phyloP scores from a whole-genome alignment of 2,797 vertebrate species.

The Rachycentron canadum region DNA sequence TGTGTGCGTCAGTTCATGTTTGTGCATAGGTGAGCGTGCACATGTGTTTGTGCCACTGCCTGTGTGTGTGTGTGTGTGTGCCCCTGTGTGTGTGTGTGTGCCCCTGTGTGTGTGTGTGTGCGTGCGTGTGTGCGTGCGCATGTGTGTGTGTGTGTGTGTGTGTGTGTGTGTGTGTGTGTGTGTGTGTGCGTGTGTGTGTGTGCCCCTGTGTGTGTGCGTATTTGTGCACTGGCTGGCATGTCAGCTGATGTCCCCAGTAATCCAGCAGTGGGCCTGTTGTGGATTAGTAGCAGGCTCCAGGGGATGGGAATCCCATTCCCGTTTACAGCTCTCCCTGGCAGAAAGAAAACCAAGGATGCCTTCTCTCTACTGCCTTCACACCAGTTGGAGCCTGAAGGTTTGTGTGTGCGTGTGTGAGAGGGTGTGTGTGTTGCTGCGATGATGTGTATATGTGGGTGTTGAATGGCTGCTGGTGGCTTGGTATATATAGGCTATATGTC shows the following conservation, averaged over 20 bases:
- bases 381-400: constrained; percentile 79
- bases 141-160: constrained; percentile 59
- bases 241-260: constrained; percentile 87
- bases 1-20: constrained; percentile 41
- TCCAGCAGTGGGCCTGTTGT: constrained; percentile 86
- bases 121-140: constrained; percentile 25
- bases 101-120: constrained; percentile 36
- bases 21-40: constrained; percentile 43
- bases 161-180: constrained; percentile 40
- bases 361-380: constrained; percentile 83
- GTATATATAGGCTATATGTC: constrained; percentile 7
- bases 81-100: constrained; percentile 38
- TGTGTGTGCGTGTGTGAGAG: constrained; percentile 54
- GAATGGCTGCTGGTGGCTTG: constrained; percentile 38
- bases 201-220: constrained; percentile 33
- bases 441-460: constrained; percentile 35
- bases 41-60: constrained; percentile 37
- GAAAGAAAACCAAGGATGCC: constrained; percentile 79
- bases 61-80: constrained; percentile 30
- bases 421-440: constrained; percentile 39
- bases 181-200: constrained; percentile 43
- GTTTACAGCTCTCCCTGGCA: constrained; percentile 87
- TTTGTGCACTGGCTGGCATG: constrained; percentile 81
- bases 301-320: constrained; percentile 86
- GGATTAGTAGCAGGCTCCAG: constrained; percentile 86